Evolutionary conservation across 2,888 invertebrate genomes (phyloP).

Genomic region (Cynaeus angustus): DNA sequence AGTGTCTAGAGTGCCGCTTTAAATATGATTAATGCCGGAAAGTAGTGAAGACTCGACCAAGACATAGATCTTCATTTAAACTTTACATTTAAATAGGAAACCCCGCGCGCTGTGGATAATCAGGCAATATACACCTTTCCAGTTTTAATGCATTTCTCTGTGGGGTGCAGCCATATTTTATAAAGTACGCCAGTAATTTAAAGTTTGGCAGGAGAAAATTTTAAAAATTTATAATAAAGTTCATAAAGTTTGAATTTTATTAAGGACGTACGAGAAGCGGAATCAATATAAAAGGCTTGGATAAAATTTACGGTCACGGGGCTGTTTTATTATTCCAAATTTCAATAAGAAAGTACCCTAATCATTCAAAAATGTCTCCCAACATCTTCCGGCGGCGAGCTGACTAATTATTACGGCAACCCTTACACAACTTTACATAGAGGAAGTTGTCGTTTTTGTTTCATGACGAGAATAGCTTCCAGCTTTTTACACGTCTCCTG

Average conservation of each 20-base stretch:
- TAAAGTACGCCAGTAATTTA: slow-evolving; percentile 53
- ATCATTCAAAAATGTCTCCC: slow-evolving; percentile 30
- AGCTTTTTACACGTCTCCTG: slow-evolving; percentile 62
- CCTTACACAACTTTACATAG: slow-evolving; percentile 59
- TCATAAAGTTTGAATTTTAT: slow-evolving; percentile 56
- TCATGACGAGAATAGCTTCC: slow-evolving; percentile 56
- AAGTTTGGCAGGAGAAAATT: slow-evolving; percentile 55
- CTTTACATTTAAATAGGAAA: slow-evolving; percentile 51
- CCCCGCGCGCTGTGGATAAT: slow-evolving; percentile 47
- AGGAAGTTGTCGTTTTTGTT: slow-evolving; percentile 63
- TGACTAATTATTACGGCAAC: slow-evolving; percentile 43
- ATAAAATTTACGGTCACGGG: slow-evolving; percentile 53
- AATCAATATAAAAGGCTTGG: slow-evolving; percentile 55
- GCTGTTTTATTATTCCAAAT: slow-evolving; percentile 45
- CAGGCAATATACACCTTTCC: slow-evolving; percentile 47
- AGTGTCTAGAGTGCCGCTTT: slow-evolving; percentile 33
- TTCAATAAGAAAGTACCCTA: slow-evolving; percentile 40
- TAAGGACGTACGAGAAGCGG: slow-evolving; percentile 46
- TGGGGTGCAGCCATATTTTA: slow-evolving; percentile 51
- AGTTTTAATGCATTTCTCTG: slow-evolving; percentile 53
- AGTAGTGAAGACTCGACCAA: slow-evolving; percentile 47
- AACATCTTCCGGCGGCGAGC: slow-evolving; percentile 3
- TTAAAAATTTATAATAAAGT: slow-evolving; percentile 56
- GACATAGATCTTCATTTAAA: slow-evolving; percentile 52
- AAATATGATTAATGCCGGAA: slow-evolving; percentile 50